Percentiles rank a stretch among this genome's conserved stretches.
Conservation (phyloP, 2,113 vertebrate genomes). For the Ginglymostoma cirratum region DNA sequence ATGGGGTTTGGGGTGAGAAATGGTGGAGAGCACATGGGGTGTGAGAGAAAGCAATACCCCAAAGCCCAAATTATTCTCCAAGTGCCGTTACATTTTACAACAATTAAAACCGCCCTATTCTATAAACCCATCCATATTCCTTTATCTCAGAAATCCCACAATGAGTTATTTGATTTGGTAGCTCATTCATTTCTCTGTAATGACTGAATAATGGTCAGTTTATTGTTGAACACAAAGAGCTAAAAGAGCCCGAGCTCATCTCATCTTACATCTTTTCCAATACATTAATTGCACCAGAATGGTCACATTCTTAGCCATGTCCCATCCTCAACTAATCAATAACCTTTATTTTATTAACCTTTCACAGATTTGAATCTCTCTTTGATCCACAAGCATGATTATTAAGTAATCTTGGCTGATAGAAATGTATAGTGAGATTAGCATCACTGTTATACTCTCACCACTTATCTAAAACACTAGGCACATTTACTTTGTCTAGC, state of each 20-base stretch:
- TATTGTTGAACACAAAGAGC: background rate
- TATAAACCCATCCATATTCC: background rate
- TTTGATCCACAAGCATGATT: background rate
- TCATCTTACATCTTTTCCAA: background rate
- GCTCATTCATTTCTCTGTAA: background rate
- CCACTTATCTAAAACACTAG: background rate
- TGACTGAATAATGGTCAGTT: background rate
- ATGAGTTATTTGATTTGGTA: background rate
- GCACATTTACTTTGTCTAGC: background rate
- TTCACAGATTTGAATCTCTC: background rate
- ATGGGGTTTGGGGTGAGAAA: background rate
- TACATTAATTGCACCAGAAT: background rate
- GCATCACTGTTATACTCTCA: background rate
- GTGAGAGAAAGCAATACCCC: background rate
- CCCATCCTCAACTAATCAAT: background rate
- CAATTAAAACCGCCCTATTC: background rate
- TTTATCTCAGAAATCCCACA: background rate
- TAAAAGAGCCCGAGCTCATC: background rate
- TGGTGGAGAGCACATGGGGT: background rate
- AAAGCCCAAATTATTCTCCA: background rate
- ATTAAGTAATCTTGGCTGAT: constrained; percentile 1
- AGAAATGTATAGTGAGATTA: background rate
- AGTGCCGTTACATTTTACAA: background rate
- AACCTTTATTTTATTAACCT: background rate
- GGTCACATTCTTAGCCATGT: background rate